phyloP scores from a whole-genome alignment of 2,113 vertebrate genomes.

The Rhombomys opimus region DNA sequence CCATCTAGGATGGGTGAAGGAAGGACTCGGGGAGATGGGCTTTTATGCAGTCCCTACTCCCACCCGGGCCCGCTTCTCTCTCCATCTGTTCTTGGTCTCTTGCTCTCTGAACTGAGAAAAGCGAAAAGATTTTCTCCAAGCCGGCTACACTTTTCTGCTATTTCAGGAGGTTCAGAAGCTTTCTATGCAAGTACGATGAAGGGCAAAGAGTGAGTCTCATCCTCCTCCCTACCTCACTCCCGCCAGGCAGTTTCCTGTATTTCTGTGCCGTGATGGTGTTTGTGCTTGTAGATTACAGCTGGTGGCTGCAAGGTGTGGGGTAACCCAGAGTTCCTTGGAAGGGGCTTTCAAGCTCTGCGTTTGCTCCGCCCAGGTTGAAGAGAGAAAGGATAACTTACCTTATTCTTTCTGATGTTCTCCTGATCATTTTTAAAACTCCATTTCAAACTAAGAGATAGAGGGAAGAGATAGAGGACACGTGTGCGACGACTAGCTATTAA shows the following conservation, averaged over 20 bases:
- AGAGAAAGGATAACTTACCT: neutral
- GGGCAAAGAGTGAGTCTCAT: conserved; percentile 8
- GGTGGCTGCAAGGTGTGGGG: neutral
- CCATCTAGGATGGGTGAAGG: conserved; percentile 43
- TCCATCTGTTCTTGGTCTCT: neutral
- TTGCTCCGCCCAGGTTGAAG: neutral
- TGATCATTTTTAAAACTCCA: neutral
- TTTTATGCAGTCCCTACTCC: neutral
- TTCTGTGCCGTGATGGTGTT: neutral
- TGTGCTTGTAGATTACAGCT: conserved; percentile 1
- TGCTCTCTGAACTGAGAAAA: conserved; percentile 55
- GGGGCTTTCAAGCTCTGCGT: neutral
- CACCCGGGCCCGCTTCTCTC: neutral
- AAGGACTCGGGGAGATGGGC: neutral
- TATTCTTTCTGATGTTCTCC: neutral
- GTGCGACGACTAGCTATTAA: neutral
- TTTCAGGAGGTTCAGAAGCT: conserved; percentile 1
- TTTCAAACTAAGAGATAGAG: neutral
- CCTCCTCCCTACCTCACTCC: neutral
- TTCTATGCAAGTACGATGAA: neutral
- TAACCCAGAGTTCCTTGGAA: neutral
- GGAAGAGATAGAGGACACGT: conserved; percentile 10
- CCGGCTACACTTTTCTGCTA: neutral
- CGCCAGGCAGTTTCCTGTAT: conserved; percentile 60
- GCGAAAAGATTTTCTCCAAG: neutral